Evolutionary conservation across 2,113 vertebrate species (phyloP).

Genomic region (Chitala chitala): DNA sequence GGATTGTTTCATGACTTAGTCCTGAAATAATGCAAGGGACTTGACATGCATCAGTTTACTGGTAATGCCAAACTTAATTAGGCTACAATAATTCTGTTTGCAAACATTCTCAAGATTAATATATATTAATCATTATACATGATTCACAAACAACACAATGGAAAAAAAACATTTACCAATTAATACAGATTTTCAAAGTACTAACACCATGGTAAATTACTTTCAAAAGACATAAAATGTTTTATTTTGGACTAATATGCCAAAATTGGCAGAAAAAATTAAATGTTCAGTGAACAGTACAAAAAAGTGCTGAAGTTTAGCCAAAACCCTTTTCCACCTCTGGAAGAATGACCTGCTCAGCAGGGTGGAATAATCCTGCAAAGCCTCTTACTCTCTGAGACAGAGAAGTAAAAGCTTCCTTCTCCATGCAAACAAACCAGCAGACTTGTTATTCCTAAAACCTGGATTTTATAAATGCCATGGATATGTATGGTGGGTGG

Average conservation of each 20-base stretch:
- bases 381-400: background rate
- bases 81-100: background rate
- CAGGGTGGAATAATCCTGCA: background rate
- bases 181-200: too few species aligned
- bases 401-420: background rate
- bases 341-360: background rate
- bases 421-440: background rate
- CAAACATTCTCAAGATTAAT: background rate
- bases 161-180: too few species aligned
- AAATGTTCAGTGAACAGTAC: background rate
- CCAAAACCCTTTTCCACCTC: background rate
- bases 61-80: background rate
- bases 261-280: background rate
- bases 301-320: background rate
- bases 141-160: too few species aligned
- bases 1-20: background rate
- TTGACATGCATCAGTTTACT: background rate
- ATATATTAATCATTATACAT: too few species aligned
- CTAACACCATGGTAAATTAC: too few species aligned
- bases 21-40: background rate
- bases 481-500: too few species aligned
- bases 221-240: too few species aligned
- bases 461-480: too few species aligned
- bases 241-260: background rate
- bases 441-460: background rate